Conservation (phyloP, 1,140 invertebrate genomes). For the Saccostrea glomerata region DNA sequence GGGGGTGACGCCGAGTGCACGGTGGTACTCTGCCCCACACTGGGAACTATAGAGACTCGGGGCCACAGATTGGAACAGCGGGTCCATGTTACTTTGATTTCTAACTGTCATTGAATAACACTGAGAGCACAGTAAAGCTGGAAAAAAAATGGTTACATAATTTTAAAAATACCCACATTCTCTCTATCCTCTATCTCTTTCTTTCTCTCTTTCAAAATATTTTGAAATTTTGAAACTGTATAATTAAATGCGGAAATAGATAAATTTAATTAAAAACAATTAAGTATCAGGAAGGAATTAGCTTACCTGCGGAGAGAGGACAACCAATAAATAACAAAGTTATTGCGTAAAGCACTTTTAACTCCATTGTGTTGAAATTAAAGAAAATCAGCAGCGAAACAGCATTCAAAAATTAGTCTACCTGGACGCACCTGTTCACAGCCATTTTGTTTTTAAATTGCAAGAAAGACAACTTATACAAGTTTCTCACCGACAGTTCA, state of each 20-base stretch:
- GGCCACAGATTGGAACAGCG: background rate
- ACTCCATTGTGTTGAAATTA: background rate
- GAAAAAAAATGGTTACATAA: background rate
- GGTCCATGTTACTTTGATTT: background rate
- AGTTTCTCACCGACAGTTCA: background rate
- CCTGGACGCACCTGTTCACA: background rate
- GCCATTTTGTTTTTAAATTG: background rate
- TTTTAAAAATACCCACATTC: background rate
- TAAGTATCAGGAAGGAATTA: background rate
- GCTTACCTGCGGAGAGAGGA: background rate
- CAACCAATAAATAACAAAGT: background rate
- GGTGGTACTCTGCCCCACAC: background rate
- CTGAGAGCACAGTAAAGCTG: background rate
- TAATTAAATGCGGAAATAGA: background rate
- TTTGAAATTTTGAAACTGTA: background rate
- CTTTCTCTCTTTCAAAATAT: background rate
- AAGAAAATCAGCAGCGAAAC: background rate
- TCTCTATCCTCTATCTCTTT: slow-evolving; percentile 12
- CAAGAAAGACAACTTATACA: background rate
- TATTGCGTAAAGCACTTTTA: background rate
- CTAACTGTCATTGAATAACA: background rate
- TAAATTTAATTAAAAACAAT: background rate
- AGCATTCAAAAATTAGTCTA: background rate
- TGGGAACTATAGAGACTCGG: background rate
- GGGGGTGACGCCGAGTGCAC: background rate